Evolutionary conservation across 2,888 invertebrate species (phyloP).

Genomic region (Fragum sueziense): DNA sequence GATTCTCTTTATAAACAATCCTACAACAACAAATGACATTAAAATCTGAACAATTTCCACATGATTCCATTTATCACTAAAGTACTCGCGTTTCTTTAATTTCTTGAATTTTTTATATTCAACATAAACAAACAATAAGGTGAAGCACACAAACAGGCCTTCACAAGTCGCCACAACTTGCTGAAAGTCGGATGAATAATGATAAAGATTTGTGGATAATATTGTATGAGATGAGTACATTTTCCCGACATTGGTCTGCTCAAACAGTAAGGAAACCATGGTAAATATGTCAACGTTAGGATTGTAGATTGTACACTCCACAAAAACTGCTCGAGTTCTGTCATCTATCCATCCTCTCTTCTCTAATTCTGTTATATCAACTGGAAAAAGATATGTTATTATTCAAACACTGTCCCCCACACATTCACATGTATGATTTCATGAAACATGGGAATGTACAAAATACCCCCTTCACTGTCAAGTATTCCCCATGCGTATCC

Average conservation of each 20-base stretch:
- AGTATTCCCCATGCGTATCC: too few species aligned
- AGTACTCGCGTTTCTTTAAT: slow-evolving; percentile 56
- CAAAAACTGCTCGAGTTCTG: slow-evolving; percentile 64
- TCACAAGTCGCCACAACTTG: slow-evolving; percentile 61
- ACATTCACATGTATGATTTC: too few species aligned
- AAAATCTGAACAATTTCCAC: slow-evolving; percentile 62
- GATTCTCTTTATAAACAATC: slow-evolving; percentile 64
- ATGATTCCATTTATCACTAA: slow-evolving; percentile 64
- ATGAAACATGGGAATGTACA: too few species aligned
- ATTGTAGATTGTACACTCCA: slow-evolving; percentile 70
- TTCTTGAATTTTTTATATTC: slow-evolving; percentile 58
- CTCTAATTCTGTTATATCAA: slow-evolving; percentile 40
- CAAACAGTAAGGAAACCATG: slow-evolving; percentile 65
- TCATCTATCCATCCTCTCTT: slow-evolving; percentile 66
- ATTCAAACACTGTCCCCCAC: too few species aligned
- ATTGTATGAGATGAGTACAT: slow-evolving; percentile 63
- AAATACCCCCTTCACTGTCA: too few species aligned
- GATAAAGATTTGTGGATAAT: slow-evolving; percentile 63
- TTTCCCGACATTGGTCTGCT: slow-evolving; percentile 62
- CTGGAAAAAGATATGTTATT: too few species aligned
- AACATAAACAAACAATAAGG: slow-evolving; percentile 56
- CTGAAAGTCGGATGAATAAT: slow-evolving; percentile 57
- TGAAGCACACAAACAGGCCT: slow-evolving; percentile 59
- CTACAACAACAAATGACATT: slow-evolving; percentile 61
- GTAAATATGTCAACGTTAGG: slow-evolving; percentile 67